A percentile compares a stretch with the other conserved stretches of the same genome.
Conservation (phyloP, 2,888 invertebrate genomes). For the Harpagoxenus sublaevis region DNA sequence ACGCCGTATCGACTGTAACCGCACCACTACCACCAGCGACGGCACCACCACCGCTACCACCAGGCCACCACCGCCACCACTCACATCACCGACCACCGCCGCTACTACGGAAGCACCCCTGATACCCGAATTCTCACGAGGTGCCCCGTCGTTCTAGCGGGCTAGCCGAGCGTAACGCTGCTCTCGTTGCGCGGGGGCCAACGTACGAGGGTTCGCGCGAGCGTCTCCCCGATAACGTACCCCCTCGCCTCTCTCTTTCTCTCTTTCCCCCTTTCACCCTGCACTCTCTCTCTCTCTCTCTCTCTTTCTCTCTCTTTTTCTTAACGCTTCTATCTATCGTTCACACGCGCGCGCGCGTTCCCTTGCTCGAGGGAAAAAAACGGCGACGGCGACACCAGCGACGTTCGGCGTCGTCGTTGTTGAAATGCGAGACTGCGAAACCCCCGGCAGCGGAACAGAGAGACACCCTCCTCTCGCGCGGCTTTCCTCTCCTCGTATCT, state of each 20-base stretch:
- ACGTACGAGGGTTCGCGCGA: conserved; percentile 42
- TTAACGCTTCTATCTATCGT: conserved; percentile 39
- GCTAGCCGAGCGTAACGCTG: conserved; percentile 50
- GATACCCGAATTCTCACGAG: conserved; percentile 53
- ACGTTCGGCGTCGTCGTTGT: conserved; percentile 64
- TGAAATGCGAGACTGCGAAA: conserved; percentile 74
- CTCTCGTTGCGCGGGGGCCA: conserved; percentile 39
- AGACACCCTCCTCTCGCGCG: conserved; percentile 66
- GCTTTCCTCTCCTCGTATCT: conserved; percentile 45
- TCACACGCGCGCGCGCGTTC: conserved; percentile 22
- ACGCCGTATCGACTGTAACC: conserved; percentile 56
- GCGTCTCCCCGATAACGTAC: neutral
- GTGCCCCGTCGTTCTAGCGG: conserved; percentile 44
- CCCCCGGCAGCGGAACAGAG: conserved; percentile 70
- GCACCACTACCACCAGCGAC: conserved; percentile 47
- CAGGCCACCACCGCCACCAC: conserved; percentile 45
- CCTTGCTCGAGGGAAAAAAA: conserved; percentile 58
- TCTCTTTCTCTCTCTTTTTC: neutral
- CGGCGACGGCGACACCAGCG: conserved; percentile 64
- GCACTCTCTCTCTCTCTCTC: neutral
- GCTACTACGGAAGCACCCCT: conserved; percentile 52
- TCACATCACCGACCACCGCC: conserved; percentile 53
- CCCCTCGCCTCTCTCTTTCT: neutral
- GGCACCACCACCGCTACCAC: conserved; percentile 47
- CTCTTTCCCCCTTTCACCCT: neutral